A percentile compares a stretch with the other conserved stretches of the same genome.
These are phyloP conservation scores for Urosaurus nigricauda DNA, from an alignment of 2,797 vertebrate species.

Conservation along the genomic window DNA sequence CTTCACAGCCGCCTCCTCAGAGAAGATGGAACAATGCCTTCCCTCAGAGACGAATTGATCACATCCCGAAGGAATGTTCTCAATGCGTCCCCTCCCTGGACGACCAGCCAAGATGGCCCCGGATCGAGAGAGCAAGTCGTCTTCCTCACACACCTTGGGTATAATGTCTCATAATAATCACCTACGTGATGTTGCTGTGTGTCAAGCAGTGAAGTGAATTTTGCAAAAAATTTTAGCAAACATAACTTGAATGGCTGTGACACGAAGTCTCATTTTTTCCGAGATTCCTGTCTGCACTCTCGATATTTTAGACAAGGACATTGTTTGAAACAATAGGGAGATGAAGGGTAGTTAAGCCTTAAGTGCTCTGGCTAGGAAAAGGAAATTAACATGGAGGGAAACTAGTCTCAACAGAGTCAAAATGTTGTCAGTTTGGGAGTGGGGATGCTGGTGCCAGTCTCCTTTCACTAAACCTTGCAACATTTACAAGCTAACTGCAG, in stretches of 20 bases:
- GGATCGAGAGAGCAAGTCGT: too few species aligned
- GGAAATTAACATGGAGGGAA: rapidly evolving
- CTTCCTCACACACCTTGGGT: too few species aligned
- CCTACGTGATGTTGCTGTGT: slow-evolving; percentile 37
- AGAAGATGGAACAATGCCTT: too few species aligned
- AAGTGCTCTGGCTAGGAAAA: slow-evolving; percentile 6
- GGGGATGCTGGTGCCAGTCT: slow-evolving; percentile 58
- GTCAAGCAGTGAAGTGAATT: slow-evolving; percentile 54
- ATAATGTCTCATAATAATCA: slow-evolving; percentile 59
- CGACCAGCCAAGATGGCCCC: too few species aligned
- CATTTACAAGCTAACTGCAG: slow-evolving; percentile 64
- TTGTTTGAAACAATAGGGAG: slow-evolving; percentile 35
- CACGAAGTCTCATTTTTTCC: slow-evolving; percentile 34
- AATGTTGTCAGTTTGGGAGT: slow-evolving; percentile 33
- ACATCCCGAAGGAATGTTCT: too few species aligned
- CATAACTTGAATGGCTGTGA: slow-evolving; percentile 60
- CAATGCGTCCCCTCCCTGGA: too few species aligned
- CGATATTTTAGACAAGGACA: slow-evolving; percentile 56
- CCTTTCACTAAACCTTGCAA: slow-evolving; percentile 41
- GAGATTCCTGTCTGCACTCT: slow-evolving; percentile 54
- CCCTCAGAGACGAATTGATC: too few species aligned
- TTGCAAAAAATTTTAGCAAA: slow-evolving; percentile 32
- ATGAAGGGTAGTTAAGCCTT: slow-evolving; percentile 20
- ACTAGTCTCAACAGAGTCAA: neutral
- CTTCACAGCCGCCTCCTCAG: too few species aligned